Evolutionary conservation across 2,113 vertebrate species (phyloP).

Genomic region (Xenotilapia flavipinnis): DNA sequence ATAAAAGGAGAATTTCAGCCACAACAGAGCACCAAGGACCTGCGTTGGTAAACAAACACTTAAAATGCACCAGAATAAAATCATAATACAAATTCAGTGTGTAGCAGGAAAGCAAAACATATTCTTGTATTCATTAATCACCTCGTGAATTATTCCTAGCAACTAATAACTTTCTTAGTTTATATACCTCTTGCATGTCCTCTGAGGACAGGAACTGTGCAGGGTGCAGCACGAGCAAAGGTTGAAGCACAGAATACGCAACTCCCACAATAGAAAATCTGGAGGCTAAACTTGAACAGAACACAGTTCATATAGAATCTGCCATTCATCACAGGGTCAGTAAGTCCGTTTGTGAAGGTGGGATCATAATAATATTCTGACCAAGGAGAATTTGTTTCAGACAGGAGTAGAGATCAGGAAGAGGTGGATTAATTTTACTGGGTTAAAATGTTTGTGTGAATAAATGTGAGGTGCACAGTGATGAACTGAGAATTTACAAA

Average conservation of each 20-base stretch:
- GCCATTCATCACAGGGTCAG: not conserved
- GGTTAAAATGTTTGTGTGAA: not conserved
- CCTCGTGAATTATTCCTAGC: not conserved
- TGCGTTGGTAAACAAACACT: not conserved
- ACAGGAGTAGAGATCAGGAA: not conserved
- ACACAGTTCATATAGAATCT: not conserved
- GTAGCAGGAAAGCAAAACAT: not conserved
- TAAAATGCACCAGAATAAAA: not conserved
- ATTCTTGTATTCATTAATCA: not conserved
- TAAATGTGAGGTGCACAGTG: not conserved
- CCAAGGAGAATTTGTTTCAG: not conserved
- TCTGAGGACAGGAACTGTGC: fast-evolving
- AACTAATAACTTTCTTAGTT: not conserved
- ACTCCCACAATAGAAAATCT: not conserved
- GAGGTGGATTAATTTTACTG: not conserved
- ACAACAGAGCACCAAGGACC: not conserved
- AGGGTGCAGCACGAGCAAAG: not conserved
- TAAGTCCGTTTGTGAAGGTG: not conserved
- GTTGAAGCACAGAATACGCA: not conserved
- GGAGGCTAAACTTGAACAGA: fast-evolving
- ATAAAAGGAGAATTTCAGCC: not conserved
- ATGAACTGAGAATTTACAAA: not conserved
- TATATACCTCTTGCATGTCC: not conserved
- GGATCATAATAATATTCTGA: not conserved
- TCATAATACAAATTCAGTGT: not conserved